These are phyloP conservation scores for Drosophila micromelanica DNA, from an alignment of 1,140 invertebrate genomes.

Conservation along the genomic window DNA sequence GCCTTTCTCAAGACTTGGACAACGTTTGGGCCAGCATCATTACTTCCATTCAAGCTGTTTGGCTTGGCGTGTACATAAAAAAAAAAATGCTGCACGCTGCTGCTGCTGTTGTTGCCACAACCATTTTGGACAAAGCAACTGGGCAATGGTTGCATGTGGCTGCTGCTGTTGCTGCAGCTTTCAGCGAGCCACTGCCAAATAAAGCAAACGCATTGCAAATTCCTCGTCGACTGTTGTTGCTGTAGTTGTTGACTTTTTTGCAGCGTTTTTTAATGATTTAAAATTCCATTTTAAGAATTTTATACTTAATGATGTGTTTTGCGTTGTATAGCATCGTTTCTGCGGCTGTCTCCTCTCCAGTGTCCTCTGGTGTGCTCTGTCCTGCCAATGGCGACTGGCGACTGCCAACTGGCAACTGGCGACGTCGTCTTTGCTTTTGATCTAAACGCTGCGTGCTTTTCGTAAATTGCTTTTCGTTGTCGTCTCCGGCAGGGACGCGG, in stretches of 20 bases:
- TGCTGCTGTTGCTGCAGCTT: slow-evolving; percentile 49
- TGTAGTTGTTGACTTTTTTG: slow-evolving; percentile 42
- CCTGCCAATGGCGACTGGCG: slow-evolving; percentile 50
- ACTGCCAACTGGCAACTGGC: slow-evolving; percentile 59
- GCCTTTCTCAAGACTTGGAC: slow-evolving; percentile 77
- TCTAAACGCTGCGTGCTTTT: slow-evolving; percentile 82
- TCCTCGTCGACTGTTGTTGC: slow-evolving; percentile 57
- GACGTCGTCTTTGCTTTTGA: slow-evolving; percentile 68
- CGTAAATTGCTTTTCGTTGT: slow-evolving; percentile 83
- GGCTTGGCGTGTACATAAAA: slow-evolving; percentile 80
- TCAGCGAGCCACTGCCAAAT: slow-evolving; percentile 70
- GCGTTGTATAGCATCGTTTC: slow-evolving; percentile 73
- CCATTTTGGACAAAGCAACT: slow-evolving; percentile 79
- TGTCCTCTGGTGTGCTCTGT: slow-evolving; percentile 17
- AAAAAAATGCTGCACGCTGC: slow-evolving; percentile 48
- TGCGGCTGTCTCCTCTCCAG: slow-evolving; percentile 1
- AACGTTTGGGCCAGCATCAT: slow-evolving; percentile 72
- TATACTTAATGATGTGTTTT: slow-evolving; percentile 85
- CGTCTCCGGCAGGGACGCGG: slow-evolving; percentile 27
- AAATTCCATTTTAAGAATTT: slow-evolving; percentile 85
- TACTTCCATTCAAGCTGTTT: slow-evolving; percentile 83
- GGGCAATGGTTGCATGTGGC: slow-evolving; percentile 74
- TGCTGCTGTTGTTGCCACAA: slow-evolving; percentile 61
- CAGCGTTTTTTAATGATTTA: slow-evolving; percentile 84
- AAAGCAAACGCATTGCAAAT: slow-evolving; percentile 83